phyloP scores from a whole-genome alignment of 2,113 vertebrate genomes.

The Odontophorus gujanensis region DNA sequence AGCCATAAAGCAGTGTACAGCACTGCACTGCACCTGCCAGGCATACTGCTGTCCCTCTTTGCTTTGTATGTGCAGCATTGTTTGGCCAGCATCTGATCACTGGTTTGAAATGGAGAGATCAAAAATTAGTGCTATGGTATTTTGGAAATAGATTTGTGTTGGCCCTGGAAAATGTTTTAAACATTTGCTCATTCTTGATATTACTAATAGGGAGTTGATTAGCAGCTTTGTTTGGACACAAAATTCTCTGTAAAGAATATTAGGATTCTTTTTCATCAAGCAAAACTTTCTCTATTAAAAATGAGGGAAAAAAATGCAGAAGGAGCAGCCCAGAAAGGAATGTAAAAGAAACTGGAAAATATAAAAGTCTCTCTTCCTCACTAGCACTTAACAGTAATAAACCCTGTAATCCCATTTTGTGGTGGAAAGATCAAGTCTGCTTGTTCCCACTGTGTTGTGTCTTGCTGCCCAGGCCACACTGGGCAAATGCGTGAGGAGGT shows the following conservation, averaged over 20 bases:
- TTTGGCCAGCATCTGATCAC: accelerated
- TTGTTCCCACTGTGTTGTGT: neutral
- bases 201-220: neutral
- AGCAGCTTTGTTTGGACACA: neutral
- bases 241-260: neutral
- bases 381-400: neutral
- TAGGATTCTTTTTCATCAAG: neutral
- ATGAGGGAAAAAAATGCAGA: neutral
- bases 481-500: accelerated
- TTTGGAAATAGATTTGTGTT: neutral
- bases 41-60: neutral
- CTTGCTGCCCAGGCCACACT: neutral
- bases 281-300: neutral
- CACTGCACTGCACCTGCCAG: neutral
- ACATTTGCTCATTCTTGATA: neutral
- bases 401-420: neutral
- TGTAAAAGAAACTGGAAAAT: neutral
- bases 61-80: accelerated
- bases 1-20: neutral
- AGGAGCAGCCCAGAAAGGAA: neutral
- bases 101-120: neutral
- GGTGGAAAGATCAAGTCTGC: neutral
- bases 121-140: neutral
- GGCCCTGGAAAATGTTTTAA: neutral
- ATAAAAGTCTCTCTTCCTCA: neutral